Percentiles rank a stretch among this genome's conserved stretches.
These are phyloP conservation scores for Porites rus DNA, from an alignment of 92 coral and sea anemone genomes.

Conservation along the genomic window DNA sequence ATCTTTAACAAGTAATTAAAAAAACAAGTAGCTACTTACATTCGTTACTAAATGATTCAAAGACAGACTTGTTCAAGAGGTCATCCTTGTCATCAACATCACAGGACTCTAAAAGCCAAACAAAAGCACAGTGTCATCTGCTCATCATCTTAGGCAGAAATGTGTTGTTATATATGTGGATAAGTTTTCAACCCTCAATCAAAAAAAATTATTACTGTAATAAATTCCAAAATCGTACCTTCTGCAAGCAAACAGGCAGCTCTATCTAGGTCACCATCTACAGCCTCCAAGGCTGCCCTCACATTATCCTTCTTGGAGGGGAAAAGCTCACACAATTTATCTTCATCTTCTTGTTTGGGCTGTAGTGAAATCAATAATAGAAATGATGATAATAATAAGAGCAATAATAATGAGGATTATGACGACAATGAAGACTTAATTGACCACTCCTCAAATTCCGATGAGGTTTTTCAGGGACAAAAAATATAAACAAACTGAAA, in stretches of 20 bases:
- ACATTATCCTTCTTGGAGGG: constrained; percentile 39
- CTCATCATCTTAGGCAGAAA: constrained; percentile 18
- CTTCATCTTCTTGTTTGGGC: constrained; percentile 42
- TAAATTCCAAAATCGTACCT: background rate
- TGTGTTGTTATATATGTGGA: constrained; percentile 40
- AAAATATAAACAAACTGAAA: no score
- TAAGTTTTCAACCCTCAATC: background rate
- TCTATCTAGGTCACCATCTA: constrained; percentile 43
- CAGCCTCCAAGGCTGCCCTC: constrained; percentile 50
- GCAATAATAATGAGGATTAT: no score
- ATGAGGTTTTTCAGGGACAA: no score
- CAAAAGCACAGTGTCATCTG: background rate
- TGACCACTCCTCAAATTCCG: no score
- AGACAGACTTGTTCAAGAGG: constrained; percentile 30
- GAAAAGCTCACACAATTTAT: constrained; percentile 29
- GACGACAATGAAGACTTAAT: no score
- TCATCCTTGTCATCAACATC: constrained; percentile 36
- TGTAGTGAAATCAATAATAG: constrained; percentile 15
- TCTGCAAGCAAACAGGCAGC: constrained; percentile 39
- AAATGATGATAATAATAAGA: background rate
- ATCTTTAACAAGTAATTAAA: constrained; percentile 7
- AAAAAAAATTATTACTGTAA: no score
- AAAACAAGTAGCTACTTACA: constrained; percentile 33
- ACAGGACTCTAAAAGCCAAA: constrained; percentile 24
- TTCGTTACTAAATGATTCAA: constrained; percentile 18